These are phyloP conservation scores for Sphinx pinastri DNA, from an alignment of 2,888 invertebrate species.

Conservation along the genomic window DNA sequence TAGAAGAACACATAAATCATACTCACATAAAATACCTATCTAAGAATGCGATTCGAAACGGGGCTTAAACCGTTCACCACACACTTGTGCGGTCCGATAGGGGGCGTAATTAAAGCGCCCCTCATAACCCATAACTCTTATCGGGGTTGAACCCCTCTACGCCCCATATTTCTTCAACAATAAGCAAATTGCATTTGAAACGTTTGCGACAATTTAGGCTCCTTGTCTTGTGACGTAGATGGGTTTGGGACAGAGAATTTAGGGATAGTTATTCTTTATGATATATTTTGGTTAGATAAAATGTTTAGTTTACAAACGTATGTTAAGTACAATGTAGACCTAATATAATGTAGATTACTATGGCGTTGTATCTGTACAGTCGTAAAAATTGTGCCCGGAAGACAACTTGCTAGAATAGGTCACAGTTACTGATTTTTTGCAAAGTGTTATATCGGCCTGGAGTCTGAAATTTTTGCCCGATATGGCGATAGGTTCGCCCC, in stretches of 20 bases:
- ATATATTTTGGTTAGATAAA: not conserved
- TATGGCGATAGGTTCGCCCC: no score
- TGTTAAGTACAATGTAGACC: no score
- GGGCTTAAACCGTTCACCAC: constrained; percentile 26
- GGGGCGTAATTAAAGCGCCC: constrained; percentile 57
- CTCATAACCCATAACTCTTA: constrained; percentile 61
- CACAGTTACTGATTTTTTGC: no score
- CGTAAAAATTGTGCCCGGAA: no score
- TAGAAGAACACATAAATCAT: not conserved
- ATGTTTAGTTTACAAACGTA: no score
- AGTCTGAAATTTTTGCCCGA: no score
- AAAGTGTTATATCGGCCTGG: no score
- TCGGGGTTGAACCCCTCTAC: constrained; percentile 42
- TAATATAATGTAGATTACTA: no score
- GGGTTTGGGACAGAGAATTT: constrained; percentile 11
- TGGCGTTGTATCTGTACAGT: not conserved
- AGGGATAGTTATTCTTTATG: not conserved
- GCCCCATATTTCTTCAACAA: constrained; percentile 61
- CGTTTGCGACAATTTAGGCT: constrained; percentile 49
- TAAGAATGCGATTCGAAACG: constrained; percentile 17
- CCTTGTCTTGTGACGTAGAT: constrained; percentile 38
- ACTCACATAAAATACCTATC: not conserved
- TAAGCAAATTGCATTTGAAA: constrained; percentile 70
- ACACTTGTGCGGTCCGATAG: constrained; percentile 46
- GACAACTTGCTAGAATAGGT: no score